A percentile compares a stretch with the other conserved stretches of the same genome.
Evolutionary conservation across 37 sponge, comb jelly and placozoan genomes (phyloP).

Genomic region (Chondrilla cf. caribensis): DNA sequence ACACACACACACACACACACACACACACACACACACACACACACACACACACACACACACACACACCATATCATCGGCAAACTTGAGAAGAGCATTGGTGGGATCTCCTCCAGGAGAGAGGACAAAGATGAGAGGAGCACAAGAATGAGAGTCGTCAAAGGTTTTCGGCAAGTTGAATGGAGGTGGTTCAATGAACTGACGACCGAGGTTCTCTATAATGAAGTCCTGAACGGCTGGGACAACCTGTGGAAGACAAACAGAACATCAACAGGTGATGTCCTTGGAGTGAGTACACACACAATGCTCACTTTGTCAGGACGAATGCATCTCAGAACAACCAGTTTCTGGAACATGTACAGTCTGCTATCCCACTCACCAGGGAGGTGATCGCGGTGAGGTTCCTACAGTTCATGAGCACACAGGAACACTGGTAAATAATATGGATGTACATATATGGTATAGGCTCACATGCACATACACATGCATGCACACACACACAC

Average conservation of each 20-base stretch:
- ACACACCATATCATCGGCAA: slow-evolving; percentile 95
- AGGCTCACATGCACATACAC: too few relatives aligned
- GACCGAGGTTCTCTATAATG: slow-evolving; percentile 76
- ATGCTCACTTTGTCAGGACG: slow-evolving; percentile 87
- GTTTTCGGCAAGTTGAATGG: slow-evolving; percentile 95
- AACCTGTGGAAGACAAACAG: slow-evolving; percentile 39
- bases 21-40: not conserved
- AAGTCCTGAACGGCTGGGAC: slow-evolving; percentile 95
- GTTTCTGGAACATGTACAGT: slow-evolving; percentile 79
- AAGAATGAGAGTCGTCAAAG: slow-evolving; percentile 92
- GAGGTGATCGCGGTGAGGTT: slow-evolving; percentile 73
- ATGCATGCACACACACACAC: too few relatives aligned
- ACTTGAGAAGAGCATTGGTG: slow-evolving; percentile 96
- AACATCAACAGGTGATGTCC: too few relatives aligned
- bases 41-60: not conserved
- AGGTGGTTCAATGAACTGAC: slow-evolving; percentile 92
- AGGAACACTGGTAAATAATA: not conserved
- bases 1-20: not conserved
- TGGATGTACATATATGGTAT: not conserved
- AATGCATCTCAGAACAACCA: slow-evolving; percentile 83
- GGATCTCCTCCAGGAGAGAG: slow-evolving; percentile 99
- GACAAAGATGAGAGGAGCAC: slow-evolving; percentile 97
- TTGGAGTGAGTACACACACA: too few relatives aligned
- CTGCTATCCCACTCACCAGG: slow-evolving; percentile 74
- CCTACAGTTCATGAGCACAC: slow-evolving; percentile 4